These are phyloP conservation scores for Mycteria americana DNA, from an alignment of 2,797 vertebrate genomes.

Conservation along the genomic window DNA sequence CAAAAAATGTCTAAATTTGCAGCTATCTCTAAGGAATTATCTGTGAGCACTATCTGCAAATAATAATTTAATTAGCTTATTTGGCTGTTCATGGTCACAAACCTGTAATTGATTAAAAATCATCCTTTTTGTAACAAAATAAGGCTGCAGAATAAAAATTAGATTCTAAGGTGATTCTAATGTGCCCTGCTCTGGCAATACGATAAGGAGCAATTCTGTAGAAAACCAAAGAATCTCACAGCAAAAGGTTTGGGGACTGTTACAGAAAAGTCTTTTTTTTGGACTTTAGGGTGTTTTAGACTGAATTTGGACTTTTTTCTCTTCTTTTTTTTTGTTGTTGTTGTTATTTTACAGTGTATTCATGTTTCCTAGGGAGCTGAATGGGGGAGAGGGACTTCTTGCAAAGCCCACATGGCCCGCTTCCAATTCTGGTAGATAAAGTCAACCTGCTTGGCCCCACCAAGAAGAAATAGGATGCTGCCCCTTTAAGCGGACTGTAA, in stretches of 20 bases:
- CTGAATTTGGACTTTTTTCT: not conserved
- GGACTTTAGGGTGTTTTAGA: not conserved
- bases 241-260: not conserved
- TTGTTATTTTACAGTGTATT: not conserved
- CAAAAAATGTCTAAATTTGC: slow-evolving; percentile 5
- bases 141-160: slow-evolving; percentile 16
- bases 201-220: not conserved
- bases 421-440: slow-evolving; percentile 55
- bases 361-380: not conserved
- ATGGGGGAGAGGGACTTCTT: not conserved
- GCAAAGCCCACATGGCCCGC: slow-evolving; percentile 24
- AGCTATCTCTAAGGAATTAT: slow-evolving; percentile 14
- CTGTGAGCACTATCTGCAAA: slow-evolving; percentile 38
- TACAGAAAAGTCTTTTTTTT: not conserved
- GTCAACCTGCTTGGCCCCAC: slow-evolving; percentile 49
- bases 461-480: slow-evolving; percentile 51
- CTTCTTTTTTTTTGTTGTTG: not conserved
- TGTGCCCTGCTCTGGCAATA: slow-evolving; percentile 7
- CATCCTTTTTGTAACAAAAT: slow-evolving; percentile 50
- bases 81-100: slow-evolving; percentile 37
- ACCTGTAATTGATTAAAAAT: slow-evolving; percentile 62
- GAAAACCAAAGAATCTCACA: not conserved
- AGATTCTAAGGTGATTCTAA: slow-evolving; percentile 30
- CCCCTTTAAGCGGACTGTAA: slow-evolving; percentile 60
- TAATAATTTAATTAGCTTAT: slow-evolving; percentile 60